Base-by-base conservation (phyloP, 2,113 vertebrate species). In the Gobiocypris rarus region DNA sequence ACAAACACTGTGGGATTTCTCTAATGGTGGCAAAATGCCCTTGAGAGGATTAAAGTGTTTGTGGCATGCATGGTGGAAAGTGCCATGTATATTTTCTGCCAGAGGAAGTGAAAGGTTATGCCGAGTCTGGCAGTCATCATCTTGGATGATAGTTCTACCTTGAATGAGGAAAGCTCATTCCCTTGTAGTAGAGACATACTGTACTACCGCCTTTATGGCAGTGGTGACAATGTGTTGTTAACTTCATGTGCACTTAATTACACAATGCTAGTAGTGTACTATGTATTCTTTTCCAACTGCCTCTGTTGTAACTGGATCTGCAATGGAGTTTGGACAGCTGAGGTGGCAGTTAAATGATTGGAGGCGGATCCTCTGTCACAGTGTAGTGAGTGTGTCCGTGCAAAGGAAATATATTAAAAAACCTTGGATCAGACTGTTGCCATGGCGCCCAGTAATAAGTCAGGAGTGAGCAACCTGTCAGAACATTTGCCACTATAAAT, bases 391-490 rank as follows among this genome's bases (percentile, higher is more conserved):
- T 28, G 9, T 73, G 69, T 81, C 38, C 26, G 54, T 75, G 70
- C n/a, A 67, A 70, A 38, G 31, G 65, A 41, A 69, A 43, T 26
- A 56, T 63, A 70, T 81, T 69, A 69, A 81, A n/a, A 81, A 67
- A 70, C 52, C 78, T 75, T 67, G 28, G 67, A 43, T 61, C 67
- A 81, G 50, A 71, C 65, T 61, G 65, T 73, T 79, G 76, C 69
- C 26, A 79, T 85, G 67, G 54, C 24, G 11, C 54, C 38, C 28
- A 43, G 52, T 45, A 48, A 58, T 61, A 65, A 34, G 48, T 63
- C 74, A 48, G 83, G 83, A 75, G 31, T 77, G 74, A 76, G 19
- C 31, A 52, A 84, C 41, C 48, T 84, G 73, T 84, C 74, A 83
- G 38, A 28, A 75, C 26, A 56, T 54, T 84, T 48, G 17, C 73